Base-by-base conservation (phyloP, 2,888 invertebrate species). In the Pterostichus niger region DNA sequence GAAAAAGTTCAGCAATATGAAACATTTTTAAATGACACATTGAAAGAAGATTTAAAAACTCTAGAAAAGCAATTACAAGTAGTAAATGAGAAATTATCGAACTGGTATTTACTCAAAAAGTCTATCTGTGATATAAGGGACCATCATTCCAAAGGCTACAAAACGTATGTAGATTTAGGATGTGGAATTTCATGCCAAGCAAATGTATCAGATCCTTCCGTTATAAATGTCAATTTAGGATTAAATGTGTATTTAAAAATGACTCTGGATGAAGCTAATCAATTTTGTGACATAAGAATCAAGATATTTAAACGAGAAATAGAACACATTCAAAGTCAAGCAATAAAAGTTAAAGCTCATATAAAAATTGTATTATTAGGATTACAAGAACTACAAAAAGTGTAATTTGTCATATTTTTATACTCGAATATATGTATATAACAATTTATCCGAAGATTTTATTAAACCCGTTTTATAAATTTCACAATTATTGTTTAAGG, bases 341-440 rank as follows among this genome's bases (percentile, higher is more conserved):
- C 89, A 78, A 89, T 89, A 52, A 86, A 89, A 83, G 88, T 90
- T 64, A 90, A 90, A 84, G 89, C 89, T 17, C 88, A 89, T 84
- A 89, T 90, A 84, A 90, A 90, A 85, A 85, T 90, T 85, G 87
- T 88, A 61, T 85, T 90, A 35, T 86, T 90, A 84, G 90, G 89
- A 17, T 88, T 90, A 13, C 87, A 87, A 86, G 89, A 90, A 85
- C 85, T 90, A 82, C 85, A 84, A 87, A 88, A 82, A 80, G 78
- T 71, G 46, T 85, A 76, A 68, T 80, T 59, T 46, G 6, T n/a
- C 6, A 17, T 71, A 33, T 31, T 61, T 61, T 56, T 49, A 11
- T 52, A 54, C 24, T 40, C 17, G 40, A 52, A 6, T 73, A 6
- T 52, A 24, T 13, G 17, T 75, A 46, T 75, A 46, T 49, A 24